Percentiles rank a stretch among this genome's conserved stretches.
These are phyloP conservation scores for Limnodromus scolopaceus DNA, from an alignment of 2,797 vertebrate species.

Conservation along the genomic window DNA sequence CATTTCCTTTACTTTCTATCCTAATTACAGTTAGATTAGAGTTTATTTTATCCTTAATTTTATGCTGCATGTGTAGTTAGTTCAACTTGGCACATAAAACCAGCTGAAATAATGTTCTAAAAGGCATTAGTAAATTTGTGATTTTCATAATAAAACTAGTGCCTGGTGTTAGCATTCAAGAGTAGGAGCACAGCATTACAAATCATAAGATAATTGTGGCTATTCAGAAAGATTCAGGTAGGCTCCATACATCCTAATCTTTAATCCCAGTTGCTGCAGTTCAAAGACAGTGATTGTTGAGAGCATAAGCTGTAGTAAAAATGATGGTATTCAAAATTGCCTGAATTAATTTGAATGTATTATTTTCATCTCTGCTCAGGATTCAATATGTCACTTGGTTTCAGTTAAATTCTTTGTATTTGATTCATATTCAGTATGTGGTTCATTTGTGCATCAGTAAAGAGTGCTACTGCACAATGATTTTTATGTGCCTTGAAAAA, in stretches of 20 bases:
- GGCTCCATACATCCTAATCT: slow-evolving; percentile 31
- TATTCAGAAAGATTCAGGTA: slow-evolving; percentile 44
- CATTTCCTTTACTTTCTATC: slow-evolving; percentile 26
- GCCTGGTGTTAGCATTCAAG: not conserved
- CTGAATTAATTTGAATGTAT: slow-evolving; percentile 53
- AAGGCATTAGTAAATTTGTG: not conserved
- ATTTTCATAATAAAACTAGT: not conserved
- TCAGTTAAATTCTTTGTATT: not conserved
- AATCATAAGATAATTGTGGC: slow-evolving; percentile 35
- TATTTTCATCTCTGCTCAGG: not conserved
- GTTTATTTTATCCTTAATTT: slow-evolving; percentile 7
- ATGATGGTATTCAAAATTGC: slow-evolving; percentile 16
- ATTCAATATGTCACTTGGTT: slow-evolving; percentile 42
- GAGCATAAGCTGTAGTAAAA: slow-evolving; percentile 1
- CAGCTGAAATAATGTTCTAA: slow-evolving; percentile 32
- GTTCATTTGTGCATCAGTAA: slow-evolving; percentile 15
- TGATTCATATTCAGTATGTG: not conserved
- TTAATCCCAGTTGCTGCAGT: slow-evolving; percentile 38
- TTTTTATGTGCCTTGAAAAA: slow-evolving; percentile 35
- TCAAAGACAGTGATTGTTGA: slow-evolving; percentile 12
- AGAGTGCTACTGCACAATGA: not conserved
- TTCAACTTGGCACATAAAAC: not conserved
- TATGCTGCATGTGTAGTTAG: not conserved
- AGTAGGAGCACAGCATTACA: slow-evolving; percentile 31
- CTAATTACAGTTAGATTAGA: slow-evolving; percentile 27